A percentile compares a stretch with the other conserved stretches of the same genome.
Conservation (phyloP, 2,797 vertebrate species). For the Otolemur crassicaudatus region DNA sequence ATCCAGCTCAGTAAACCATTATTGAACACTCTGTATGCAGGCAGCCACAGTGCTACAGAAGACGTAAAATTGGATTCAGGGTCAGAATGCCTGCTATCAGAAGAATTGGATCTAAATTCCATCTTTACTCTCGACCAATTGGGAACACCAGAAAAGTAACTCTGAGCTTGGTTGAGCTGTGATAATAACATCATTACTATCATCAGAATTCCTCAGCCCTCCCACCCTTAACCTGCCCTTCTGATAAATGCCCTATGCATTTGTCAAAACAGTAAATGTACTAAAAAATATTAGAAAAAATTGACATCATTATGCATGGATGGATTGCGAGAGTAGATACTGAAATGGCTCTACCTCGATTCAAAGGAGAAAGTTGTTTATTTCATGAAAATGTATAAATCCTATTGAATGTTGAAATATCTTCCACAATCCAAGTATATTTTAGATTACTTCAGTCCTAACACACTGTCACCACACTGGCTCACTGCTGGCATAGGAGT, state of each 20-base stretch:
- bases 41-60: background rate
- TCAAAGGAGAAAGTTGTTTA: background rate
- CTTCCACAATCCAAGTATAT: background rate
- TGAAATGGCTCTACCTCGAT: background rate
- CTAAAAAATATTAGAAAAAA: background rate
- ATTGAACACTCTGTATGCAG: background rate
- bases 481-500: background rate
- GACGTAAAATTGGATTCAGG: background rate
- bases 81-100: background rate
- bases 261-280: background rate
- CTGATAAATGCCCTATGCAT: background rate
- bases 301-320: no score
- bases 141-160: background rate
- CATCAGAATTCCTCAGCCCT: background rate
- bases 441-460: background rate
- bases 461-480: background rate
- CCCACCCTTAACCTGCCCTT: background rate
- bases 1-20: background rate
- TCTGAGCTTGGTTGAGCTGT: background rate
- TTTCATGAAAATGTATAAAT: background rate
- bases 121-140: background rate
- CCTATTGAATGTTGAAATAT: background rate
- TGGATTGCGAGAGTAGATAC: background rate
- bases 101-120: conserved; percentile 47
- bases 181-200: background rate